Evolutionary conservation across 2,888 invertebrate species (phyloP).

Genomic region (Tiphia femorata): DNA sequence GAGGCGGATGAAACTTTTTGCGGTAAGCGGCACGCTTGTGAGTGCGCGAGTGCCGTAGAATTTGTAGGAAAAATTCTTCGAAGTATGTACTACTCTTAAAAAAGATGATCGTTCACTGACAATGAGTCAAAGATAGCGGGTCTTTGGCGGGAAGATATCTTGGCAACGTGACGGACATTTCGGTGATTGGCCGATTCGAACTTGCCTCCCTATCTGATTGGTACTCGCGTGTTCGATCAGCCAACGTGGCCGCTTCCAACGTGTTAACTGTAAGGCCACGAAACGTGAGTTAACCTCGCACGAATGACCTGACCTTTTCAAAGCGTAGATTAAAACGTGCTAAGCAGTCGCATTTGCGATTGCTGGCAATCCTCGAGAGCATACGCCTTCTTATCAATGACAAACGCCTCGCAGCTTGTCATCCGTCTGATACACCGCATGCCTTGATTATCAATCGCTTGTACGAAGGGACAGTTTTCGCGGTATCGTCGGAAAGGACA

Average conservation of each 20-base stretch:
- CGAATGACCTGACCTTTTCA: constrained; percentile 27
- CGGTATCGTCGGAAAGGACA: too few species aligned
- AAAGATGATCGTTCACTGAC: constrained; percentile 24
- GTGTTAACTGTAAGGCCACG: constrained; percentile 25
- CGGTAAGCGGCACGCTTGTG: too few species aligned
- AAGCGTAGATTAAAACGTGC: constrained; percentile 20
- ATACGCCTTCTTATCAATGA: too few species aligned
- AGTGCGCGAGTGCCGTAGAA: too few species aligned
- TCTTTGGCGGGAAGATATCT: constrained; percentile 33
- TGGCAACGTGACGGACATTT: not conserved
- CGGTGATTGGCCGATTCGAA: constrained; percentile 20
- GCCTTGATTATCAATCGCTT: too few species aligned
- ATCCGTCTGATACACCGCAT: too few species aligned
- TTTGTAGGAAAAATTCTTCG: too few species aligned
- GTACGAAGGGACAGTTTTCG: too few species aligned
- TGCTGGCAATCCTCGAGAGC: too few species aligned
- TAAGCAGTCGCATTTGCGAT: constrained; percentile 13
- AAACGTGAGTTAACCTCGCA: constrained; percentile 10
- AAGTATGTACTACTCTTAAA: not conserved
- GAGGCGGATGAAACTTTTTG: too few species aligned
- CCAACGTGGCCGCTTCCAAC: constrained; percentile 37
- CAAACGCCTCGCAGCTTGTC: too few species aligned
- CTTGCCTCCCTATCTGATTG: constrained; percentile 16
- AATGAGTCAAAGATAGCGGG: constrained; percentile 1
- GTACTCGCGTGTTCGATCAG: constrained; percentile 2